Base-by-base conservation (phyloP, 2,797 vertebrate species). In the Salmo trutta region DNA sequence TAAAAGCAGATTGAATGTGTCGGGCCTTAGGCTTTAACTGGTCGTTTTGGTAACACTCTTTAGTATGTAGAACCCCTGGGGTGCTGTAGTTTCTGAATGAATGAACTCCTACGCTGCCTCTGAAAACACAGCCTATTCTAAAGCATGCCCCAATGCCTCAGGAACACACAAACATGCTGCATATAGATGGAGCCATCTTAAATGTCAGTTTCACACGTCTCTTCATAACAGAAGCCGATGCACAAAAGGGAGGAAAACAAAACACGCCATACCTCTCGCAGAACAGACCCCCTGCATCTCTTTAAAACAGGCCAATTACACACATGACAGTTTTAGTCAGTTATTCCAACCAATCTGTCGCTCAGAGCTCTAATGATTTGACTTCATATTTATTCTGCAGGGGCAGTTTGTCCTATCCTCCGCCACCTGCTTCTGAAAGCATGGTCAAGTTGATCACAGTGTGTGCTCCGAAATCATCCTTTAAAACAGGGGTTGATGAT, bases 1-100 rank as follows among this genome's bases (percentile, higher is more conserved):
- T 77, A 72, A 84, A 66, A 75, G 59, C 71, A 29, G 73, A 75
- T 75, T 75, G 76, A 88, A 79, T 75, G 71, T 79, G 83, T 81
- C 62, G 15, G 3, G 74, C 73, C 62, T 53, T 53, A 24, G 71
- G 41, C 41, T 51, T 15, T 36, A 52, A 74, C 54, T 51, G 51
- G 29, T 33, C 14, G 71, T 29, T 56, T 16, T 73, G 70, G 67
- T 73, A 69, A 72, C 51, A 29, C 0, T 62, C 71, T 62, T 59
- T n/a, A 19, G 17, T 56, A 36, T 33, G 29, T 54, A 67, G 33
- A 73, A 69, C 79, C 54, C 74, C 78, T n/a, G 56, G 52, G 79
- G 36, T 69, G 24, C 64, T 67, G 54, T 53, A 52, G 36, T 78
- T 69, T 72, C 76, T 69, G 73, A 75, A 78, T 74, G n/a, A 83